Conservation (phyloP, 2,888 invertebrate species). For the Athrips mouffetella region DNA sequence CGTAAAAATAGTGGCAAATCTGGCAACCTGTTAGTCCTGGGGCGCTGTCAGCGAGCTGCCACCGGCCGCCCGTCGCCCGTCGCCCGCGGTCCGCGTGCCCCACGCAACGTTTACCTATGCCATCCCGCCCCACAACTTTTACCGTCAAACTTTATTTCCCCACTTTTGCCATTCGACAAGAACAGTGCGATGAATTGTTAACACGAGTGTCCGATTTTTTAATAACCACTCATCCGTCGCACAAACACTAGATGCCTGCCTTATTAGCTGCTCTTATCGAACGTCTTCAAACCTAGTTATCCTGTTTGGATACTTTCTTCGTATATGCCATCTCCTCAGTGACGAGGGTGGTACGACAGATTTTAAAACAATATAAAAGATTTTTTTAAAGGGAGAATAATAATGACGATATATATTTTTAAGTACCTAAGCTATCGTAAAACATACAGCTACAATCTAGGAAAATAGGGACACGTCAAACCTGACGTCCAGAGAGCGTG, state of each 20-base stretch:
- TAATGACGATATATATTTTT: no score
- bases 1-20: constrained; percentile 74
- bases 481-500: constrained; percentile 39
- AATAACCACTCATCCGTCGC: no score
- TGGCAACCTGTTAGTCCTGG: constrained; percentile 67
- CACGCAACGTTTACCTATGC: constrained; percentile 19
- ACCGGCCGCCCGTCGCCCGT: constrained; percentile 20
- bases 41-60: constrained; percentile 33
- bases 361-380: no score
- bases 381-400: no score
- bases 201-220: constrained; percentile 35
- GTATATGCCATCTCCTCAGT: no score
- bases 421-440: neutral
- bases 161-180: constrained; percentile 22
- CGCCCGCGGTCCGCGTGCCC: constrained; percentile 30
- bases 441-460: neutral
- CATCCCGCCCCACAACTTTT: constrained; percentile 44
- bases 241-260: no score
- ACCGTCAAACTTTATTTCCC: constrained; percentile 43
- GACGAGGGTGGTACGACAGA: no score
- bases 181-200: constrained; percentile 39
- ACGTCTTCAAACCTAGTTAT: no score
- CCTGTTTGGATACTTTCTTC: no score
- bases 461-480: constrained; percentile 20
- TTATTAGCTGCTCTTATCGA: no score